These are phyloP conservation scores for Campoplex nolae DNA, from an alignment of 2,888 invertebrate genomes.

Conservation along the genomic window DNA sequence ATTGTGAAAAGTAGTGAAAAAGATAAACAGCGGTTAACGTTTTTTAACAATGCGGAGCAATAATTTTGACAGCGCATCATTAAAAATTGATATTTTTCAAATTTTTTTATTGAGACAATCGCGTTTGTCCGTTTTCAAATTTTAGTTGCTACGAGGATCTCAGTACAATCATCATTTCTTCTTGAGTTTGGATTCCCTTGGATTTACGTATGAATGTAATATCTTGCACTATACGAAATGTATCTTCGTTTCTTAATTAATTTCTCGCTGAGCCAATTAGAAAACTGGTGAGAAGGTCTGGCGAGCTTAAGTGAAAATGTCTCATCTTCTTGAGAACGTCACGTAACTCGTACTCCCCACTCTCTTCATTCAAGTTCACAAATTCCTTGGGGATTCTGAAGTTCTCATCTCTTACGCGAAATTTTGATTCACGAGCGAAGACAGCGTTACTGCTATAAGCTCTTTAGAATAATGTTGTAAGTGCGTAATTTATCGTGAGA, in stretches of 20 bases:
- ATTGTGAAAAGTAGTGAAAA: not conserved
- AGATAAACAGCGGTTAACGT: not conserved
- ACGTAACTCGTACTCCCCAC: constrained; percentile 7
- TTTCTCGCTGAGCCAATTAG: constrained; percentile 80
- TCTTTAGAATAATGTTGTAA: constrained; percentile 58
- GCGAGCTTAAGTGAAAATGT: constrained; percentile 34
- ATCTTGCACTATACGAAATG: not conserved
- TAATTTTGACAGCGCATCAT: not conserved
- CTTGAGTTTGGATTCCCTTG: not conserved
- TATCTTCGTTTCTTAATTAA: constrained; percentile 79
- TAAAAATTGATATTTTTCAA: not conserved
- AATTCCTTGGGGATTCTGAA: constrained; percentile 74
- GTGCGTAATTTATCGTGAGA: constrained; percentile 69
- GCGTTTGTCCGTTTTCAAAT: not conserved
- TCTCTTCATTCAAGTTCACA: constrained; percentile 68
- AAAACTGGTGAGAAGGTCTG: constrained; percentile 64
- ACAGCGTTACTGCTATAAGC: constrained; percentile 69
- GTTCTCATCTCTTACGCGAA: constrained; percentile 73
- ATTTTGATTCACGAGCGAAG: constrained; percentile 43
- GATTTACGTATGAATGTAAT: not conserved
- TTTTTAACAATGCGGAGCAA: not conserved
- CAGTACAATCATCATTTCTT: not conserved
- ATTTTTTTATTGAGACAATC: not conserved
- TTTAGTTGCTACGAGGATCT: not conserved
- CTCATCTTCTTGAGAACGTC: constrained; percentile 47